Base-by-base conservation (phyloP, 1,140 invertebrate species). In the Panagrolaimus sp. region DNA sequence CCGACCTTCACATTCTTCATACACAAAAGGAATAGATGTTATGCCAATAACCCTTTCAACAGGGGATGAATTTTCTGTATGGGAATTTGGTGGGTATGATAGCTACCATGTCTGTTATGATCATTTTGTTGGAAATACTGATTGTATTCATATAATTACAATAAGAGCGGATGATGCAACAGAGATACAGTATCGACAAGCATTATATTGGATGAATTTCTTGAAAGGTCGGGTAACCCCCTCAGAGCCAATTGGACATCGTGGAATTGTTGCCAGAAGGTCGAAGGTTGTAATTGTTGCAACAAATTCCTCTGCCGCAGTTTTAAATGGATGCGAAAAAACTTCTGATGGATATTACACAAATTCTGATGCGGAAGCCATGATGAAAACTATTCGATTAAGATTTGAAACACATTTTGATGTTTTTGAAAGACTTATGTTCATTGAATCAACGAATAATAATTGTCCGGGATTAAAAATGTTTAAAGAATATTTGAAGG, bases 11-110 rank as follows among this genome's bases (percentile, higher is more conserved):
- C 87, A 88, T 81, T 87, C 89, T 73, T 85, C 86, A 58, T 89
- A 89, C 70, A 90, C 89, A 0, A 87, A 87, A 78, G 89, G 89
- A 52, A 88, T 90, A 70, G 87, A 89, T 77, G 86, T 89, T 24
- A 88, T 89, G 79, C 15, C 44, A 7, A 21, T 48, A 0, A 67
- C 43, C 14, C 15, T 71, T 65, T 15, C 15, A 3, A 62, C 86
- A 84, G 81, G 87, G 43, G 89, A 89, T 38, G 88, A 90, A 68
- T 82, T 90, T 26, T 89, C 88, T 44, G 86, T 91, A 43, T 92
- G 90, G 90, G 90, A 92, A 80, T 90, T 92, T 80, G 90, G 90
- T 28, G 90, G 91, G 1, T 89, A 90, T 77, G 89, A 91, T 80
- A 88, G 88, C 26, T 92, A 91, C 84, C 88, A 90, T 82, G 87